Evolutionary conservation across 2,888 invertebrate genomes (phyloP).

Genomic region (Saturnia japonica): DNA sequence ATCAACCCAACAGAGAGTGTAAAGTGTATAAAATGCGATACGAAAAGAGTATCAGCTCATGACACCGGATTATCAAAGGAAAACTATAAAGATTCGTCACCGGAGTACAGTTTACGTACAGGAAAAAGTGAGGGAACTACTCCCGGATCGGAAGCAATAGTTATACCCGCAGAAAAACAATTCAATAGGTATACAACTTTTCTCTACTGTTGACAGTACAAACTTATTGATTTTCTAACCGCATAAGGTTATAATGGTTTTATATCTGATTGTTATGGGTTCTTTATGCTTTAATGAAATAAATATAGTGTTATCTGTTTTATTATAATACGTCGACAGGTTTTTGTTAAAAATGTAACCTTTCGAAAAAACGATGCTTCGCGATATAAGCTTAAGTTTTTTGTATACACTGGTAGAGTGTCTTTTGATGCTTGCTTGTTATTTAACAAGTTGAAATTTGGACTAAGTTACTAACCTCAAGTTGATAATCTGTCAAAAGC

Average conservation of each 20-base stretch:
- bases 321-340: constrained; percentile 62
- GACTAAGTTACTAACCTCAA: background rate
- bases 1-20: constrained; percentile 94
- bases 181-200: constrained; percentile 67
- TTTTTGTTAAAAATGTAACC: constrained; percentile 30
- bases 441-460: no score
- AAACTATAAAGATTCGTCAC: constrained; percentile 69
- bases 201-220: background rate
- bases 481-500: background rate
- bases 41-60: constrained; percentile 83
- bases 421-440: background rate
- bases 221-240: constrained; percentile 73
- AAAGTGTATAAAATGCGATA: constrained; percentile 92
- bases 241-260: constrained; percentile 74
- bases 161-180: constrained; percentile 67
- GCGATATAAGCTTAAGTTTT: background rate
- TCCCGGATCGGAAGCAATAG: constrained; percentile 70
- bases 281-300: constrained; percentile 48
- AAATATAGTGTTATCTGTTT: constrained; percentile 57
- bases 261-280: constrained; percentile 65
- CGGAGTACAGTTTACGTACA: constrained; percentile 66
- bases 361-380: background rate
- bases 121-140: constrained; percentile 74
- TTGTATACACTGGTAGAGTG: background rate
- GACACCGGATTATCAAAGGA: constrained; percentile 73